Evolutionary conservation across 2,113 vertebrate species (phyloP).

Genomic region (Megaceryle torquata): DNA sequence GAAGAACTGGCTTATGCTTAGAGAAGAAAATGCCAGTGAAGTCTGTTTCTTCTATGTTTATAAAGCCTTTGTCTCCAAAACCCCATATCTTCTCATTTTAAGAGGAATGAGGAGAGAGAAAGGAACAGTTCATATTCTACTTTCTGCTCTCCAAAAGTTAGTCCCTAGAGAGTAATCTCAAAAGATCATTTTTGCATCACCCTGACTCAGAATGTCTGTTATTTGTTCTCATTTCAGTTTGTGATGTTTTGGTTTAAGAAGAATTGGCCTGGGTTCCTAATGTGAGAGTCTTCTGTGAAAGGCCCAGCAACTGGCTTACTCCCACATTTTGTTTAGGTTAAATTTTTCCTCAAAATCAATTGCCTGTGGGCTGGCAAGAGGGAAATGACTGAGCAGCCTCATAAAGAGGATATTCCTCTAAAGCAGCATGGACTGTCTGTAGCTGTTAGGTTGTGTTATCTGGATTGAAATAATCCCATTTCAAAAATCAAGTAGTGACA

Average conservation of each 20-base stretch:
- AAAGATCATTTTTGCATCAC: background rate
- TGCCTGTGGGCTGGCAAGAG: background rate
- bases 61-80: background rate
- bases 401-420: background rate
- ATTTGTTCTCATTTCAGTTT: background rate
- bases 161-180: background rate
- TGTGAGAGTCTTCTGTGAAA: background rate
- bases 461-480: background rate
- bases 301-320: background rate
- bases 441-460: background rate
- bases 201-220: background rate
- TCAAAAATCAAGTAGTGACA: background rate
- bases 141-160: background rate
- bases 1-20: rapidly evolving
- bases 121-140: background rate
- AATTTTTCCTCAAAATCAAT: background rate
- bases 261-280: background rate
- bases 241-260: background rate
- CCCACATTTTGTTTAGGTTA: background rate
- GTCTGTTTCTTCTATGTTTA: background rate
- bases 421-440: background rate
- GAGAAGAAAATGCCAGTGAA: background rate
- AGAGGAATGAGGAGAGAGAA: background rate
- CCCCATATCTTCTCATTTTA: background rate
- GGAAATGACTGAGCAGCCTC: background rate